Conservation (phyloP, 2,113 vertebrate genomes). For the Pituophis catenifer region DNA sequence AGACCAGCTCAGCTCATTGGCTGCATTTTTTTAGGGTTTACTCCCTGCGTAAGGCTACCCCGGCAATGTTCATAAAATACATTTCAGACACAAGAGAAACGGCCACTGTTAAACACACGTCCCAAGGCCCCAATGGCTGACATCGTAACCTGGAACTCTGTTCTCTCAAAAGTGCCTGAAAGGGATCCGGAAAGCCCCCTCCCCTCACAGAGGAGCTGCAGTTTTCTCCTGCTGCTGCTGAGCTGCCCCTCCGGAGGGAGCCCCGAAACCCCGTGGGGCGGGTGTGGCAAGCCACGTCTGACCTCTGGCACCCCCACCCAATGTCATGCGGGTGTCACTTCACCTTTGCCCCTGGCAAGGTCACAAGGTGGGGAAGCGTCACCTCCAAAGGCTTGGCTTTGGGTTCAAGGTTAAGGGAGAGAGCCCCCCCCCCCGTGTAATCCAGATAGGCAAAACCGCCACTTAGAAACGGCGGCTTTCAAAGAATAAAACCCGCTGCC, state of each 20-base stretch:
- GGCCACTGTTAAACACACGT: not conserved
- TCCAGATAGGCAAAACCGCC: accelerated
- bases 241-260: not conserved
- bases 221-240: accelerated
- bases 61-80: not conserved
- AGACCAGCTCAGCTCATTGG: conserved; percentile 36
- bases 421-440: no score
- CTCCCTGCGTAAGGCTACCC: conserved; percentile 15
- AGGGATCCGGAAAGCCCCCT: not conserved
- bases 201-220: accelerated
- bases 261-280: accelerated
- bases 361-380: conserved; percentile 9
- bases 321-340: conserved; percentile 59
- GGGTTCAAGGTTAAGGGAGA: accelerated
- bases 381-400: not conserved
- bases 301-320: conserved; percentile 65
- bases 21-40: conserved; percentile 1
- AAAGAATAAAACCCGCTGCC: accelerated
- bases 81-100: not conserved
- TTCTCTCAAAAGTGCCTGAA: conserved; percentile 23
- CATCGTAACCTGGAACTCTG: not conserved
- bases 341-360: conserved; percentile 63
- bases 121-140: not conserved
- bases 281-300: conserved; percentile 28
- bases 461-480: not conserved